phyloP scores from a whole-genome alignment of 2,113 vertebrate genomes.

The Coptodon bakossiorum region DNA sequence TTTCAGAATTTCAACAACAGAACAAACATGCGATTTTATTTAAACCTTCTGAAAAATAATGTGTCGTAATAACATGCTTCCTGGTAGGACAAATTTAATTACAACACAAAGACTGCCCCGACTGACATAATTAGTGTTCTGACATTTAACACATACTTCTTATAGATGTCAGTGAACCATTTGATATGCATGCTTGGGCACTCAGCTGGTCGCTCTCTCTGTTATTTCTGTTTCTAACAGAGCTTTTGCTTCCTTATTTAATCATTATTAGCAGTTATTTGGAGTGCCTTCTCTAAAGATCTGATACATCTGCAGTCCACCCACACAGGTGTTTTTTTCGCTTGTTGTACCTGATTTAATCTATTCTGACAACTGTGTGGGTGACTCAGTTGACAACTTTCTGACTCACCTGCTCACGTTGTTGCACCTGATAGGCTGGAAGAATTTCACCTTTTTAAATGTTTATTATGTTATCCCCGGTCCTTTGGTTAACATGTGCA shows the following conservation, averaged over 20 bases:
- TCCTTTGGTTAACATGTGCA: not conserved
- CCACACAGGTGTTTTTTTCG: not conserved
- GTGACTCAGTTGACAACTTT: not conserved
- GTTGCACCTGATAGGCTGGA: not conserved
- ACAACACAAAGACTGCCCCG: not conserved
- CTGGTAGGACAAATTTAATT: not conserved
- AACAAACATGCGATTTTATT: not conserved
- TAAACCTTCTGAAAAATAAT: not conserved
- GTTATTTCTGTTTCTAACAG: not conserved
- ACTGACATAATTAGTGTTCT: not conserved
- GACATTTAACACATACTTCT: constrained; percentile 2
- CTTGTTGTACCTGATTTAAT: not conserved
- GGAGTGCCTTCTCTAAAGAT: not conserved
- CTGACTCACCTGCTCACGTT: not conserved
- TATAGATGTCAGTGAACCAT: not conserved
- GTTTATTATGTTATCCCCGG: not conserved
- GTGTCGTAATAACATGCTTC: not conserved
- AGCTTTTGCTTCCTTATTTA: not conserved
- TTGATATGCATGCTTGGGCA: not conserved
- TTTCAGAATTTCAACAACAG: not conserved
- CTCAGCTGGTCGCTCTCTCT: not conserved
- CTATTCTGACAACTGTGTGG: not conserved
- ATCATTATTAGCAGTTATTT: not conserved
- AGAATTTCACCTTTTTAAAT: not conserved
- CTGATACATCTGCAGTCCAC: not conserved